Conservation (phyloP, 2,888 invertebrate genomes). For the Habrosyne pyritoides region DNA sequence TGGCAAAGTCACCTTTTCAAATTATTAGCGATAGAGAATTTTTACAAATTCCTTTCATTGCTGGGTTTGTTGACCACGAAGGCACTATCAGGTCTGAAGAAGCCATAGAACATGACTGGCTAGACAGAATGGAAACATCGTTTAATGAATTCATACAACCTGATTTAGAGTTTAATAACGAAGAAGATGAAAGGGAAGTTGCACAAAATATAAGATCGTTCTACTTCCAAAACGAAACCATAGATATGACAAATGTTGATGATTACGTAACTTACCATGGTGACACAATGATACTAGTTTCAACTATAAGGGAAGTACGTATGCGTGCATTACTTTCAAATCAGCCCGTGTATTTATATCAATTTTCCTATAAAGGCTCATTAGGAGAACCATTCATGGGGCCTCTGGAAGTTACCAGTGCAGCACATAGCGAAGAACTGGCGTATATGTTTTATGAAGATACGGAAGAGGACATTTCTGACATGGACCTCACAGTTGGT, state of each 20-base stretch:
- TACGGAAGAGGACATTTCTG: slow-evolving; percentile 21
- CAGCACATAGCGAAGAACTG: slow-evolving; percentile 70
- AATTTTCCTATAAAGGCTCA: slow-evolving; percentile 70
- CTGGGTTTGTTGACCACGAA: slow-evolving; percentile 70
- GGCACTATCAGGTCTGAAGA: slow-evolving; percentile 66
- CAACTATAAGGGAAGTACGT: slow-evolving; percentile 61
- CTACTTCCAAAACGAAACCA: slow-evolving; percentile 52
- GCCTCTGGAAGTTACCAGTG: slow-evolving; percentile 49
- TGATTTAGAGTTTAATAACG: slow-evolving; percentile 55
- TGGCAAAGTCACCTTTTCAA: slow-evolving; percentile 59
- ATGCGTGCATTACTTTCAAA: slow-evolving; percentile 43
- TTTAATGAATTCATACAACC: slow-evolving; percentile 66
- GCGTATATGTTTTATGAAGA: slow-evolving; percentile 60
- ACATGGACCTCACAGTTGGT: slow-evolving; percentile 50
- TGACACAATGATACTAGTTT: slow-evolving; percentile 69
- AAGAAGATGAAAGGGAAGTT: slow-evolving; percentile 38
- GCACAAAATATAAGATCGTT: slow-evolving; percentile 48
- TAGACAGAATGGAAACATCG: slow-evolving; percentile 58
- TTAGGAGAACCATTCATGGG: slow-evolving; percentile 57
- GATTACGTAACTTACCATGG: slow-evolving; percentile 64
- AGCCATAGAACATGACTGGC: slow-evolving; percentile 57
- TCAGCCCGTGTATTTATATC: slow-evolving; percentile 59
- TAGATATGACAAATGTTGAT: slow-evolving; percentile 36
- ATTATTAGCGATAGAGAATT: slow-evolving; percentile 52
- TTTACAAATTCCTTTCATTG: slow-evolving; percentile 61